Base-by-base conservation (phyloP, 1,140 invertebrate species). In the Maniola jurtina region DNA sequence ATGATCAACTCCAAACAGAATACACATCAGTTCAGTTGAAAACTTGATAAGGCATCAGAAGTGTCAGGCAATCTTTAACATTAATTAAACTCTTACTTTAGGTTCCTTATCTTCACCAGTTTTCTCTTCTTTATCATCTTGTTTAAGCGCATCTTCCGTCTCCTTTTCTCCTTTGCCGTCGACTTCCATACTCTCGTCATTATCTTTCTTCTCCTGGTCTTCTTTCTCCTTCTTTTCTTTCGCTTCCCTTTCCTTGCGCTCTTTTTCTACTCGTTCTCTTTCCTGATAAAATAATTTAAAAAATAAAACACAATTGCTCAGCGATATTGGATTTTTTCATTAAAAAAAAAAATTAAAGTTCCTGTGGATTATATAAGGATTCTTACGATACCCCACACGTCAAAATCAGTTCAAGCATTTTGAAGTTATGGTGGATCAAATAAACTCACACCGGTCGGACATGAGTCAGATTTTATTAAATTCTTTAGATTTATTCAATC, bases 141-240 rank as follows among this genome's bases (percentile, higher is more conserved):
- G 9, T n/a, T 55, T 55, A 55, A 25, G 6, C 3, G 14, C 6
- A 8, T 55, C 52, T 25, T 55, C 25, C 11, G 15, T 16, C 25
- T 55, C 33, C 33, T n/a, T 8, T 36, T 71, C 71, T 36, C 70
- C 68, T 0, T 48, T 55, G 10, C 70, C 64, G 1, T 75, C 72
- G 3, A 67, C 58, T 14, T 74, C 70, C 64, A 64, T 73, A 8
- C 70, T 61, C 34, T 70, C 74, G 8, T 48, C 75, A n/a, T 56
- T 75, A 7, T 83, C 76, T 40, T 70, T 66, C 62, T 78, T 71
- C 71, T 72, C 82, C 70, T 78, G 77, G 60, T 71, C 77, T 73
- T 81, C 87, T 56, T 71, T 68, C 72, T 90, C 90, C 69, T 88
- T 90, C 11, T 79, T 79, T 35, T 91, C 83, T 34, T 55, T 25